Percentiles rank a stretch among this genome's conserved stretches.
These are phyloP conservation scores for Apamea anceps DNA, from an alignment of 2,888 invertebrate genomes.

Conservation along the genomic window DNA sequence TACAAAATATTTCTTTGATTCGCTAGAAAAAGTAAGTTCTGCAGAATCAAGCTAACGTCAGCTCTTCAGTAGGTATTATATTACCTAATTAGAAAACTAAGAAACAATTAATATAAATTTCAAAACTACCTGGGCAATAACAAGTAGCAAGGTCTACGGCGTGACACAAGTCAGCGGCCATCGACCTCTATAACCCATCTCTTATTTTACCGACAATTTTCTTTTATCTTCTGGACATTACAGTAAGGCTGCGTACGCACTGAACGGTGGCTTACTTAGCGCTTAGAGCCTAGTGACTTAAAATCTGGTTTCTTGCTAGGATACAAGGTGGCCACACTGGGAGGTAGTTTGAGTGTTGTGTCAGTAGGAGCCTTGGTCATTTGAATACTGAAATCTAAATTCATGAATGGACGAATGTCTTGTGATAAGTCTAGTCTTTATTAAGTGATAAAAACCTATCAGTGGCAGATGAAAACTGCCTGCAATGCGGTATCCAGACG, in stretches of 20 bases:
- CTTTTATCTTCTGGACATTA: neutral
- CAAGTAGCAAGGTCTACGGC: neutral
- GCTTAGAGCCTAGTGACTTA: neutral
- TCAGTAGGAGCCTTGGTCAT: neutral
- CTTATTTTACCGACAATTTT: conserved; percentile 2
- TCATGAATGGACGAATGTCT: neutral
- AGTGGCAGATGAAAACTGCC: neutral
- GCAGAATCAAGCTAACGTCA: neutral
- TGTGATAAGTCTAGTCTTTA: neutral
- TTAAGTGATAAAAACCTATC: neutral
- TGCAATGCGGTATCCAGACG: neutral
- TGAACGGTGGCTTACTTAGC: neutral
- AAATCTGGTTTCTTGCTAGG: neutral
- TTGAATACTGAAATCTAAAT: neutral
- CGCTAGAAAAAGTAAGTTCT: too few relatives aligned
- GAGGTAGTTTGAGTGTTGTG: neutral
- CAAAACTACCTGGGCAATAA: neutral
- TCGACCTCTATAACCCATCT: neutral
- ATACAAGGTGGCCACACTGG: neutral
- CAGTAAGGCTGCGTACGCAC: neutral
- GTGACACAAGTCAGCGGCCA: neutral
- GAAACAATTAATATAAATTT: neutral
- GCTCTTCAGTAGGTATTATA: neutral
- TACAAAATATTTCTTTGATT: neutral
- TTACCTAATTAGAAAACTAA: neutral